Percentiles rank a stretch among this genome's conserved stretches.
Conservation (phyloP, 2,888 invertebrate species). For the Sinopyrophorus schimmeli region DNA sequence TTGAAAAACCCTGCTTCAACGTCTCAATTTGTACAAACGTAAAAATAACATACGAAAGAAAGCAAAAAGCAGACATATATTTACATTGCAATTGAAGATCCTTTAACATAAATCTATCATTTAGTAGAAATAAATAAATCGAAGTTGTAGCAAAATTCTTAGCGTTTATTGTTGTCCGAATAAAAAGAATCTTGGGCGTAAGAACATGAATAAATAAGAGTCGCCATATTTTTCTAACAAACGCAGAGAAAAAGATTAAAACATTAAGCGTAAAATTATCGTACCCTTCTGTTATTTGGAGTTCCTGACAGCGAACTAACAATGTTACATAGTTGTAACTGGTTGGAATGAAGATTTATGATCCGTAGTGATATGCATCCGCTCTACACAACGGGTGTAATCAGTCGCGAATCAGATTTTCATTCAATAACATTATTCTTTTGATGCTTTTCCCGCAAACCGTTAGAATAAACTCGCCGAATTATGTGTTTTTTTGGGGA, state of each 20-base stretch:
- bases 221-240: no score
- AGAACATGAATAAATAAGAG: no score
- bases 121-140: no score
- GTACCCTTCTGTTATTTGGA: constrained; percentile 9
- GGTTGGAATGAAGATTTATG: constrained; percentile 15
- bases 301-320: constrained; percentile 9
- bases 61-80: no score
- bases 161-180: no score
- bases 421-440: constrained; percentile 4
- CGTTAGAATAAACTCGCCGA: not conserved
- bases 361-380: constrained; percentile 18
- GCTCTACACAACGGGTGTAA: constrained; percentile 18
- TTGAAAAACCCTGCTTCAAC: no score
- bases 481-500: not conserved
- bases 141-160: no score
- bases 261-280: not conserved
- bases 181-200: no score
- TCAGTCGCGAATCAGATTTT: constrained; percentile 12
- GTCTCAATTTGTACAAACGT: no score
- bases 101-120: no score
- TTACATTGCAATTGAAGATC: no score
- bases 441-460: not conserved
- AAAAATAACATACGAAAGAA: no score
- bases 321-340: constrained; percentile 12
- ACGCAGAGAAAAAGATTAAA: constrained; percentile 2